These are phyloP conservation scores for Lepidurus packardi DNA, from an alignment of 1,140 invertebrate species.

Conservation along the genomic window DNA sequence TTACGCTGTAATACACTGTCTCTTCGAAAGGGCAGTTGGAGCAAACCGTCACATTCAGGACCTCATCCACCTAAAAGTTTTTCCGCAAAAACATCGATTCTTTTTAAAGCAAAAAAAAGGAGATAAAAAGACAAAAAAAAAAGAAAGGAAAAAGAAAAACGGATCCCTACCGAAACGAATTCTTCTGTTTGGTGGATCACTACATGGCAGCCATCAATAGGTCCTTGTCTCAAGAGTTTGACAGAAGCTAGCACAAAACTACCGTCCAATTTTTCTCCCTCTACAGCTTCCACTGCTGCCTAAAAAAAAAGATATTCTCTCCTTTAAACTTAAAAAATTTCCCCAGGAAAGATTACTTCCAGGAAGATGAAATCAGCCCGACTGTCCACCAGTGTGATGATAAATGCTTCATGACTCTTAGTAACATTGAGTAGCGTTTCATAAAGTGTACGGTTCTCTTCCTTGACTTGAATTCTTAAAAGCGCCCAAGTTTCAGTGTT, in stretches of 20 bases:
- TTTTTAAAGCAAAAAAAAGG: not conserved
- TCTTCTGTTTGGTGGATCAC: not conserved
- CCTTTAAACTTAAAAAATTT: not conserved
- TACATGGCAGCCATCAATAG: conserved; percentile 8
- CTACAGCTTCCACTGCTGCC: conserved; percentile 9
- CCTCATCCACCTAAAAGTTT: not conserved
- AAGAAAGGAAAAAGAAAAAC: not conserved
- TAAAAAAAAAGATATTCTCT: not conserved
- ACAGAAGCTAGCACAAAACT: conserved; percentile 5
- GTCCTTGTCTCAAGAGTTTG: conserved; percentile 2
- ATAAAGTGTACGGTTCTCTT: not conserved
- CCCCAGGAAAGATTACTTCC: not conserved
- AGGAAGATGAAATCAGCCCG: not conserved
- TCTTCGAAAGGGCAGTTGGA: conserved; percentile 8
- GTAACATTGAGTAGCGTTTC: not conserved
- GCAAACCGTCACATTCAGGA: conserved; percentile 3
- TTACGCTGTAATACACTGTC: not conserved
- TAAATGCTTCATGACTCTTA: not conserved
- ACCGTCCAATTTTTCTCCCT: conserved; percentile 18
- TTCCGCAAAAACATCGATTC: not conserved
- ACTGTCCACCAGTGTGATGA: not conserved
- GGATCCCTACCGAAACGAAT: not conserved
- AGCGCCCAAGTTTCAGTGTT: conserved; percentile 17
- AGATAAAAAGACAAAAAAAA: not conserved
- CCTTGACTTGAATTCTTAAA: not conserved